These are phyloP conservation scores for Zaprionus vittiger DNA, from an alignment of 1,140 invertebrate genomes.

Conservation along the genomic window DNA sequence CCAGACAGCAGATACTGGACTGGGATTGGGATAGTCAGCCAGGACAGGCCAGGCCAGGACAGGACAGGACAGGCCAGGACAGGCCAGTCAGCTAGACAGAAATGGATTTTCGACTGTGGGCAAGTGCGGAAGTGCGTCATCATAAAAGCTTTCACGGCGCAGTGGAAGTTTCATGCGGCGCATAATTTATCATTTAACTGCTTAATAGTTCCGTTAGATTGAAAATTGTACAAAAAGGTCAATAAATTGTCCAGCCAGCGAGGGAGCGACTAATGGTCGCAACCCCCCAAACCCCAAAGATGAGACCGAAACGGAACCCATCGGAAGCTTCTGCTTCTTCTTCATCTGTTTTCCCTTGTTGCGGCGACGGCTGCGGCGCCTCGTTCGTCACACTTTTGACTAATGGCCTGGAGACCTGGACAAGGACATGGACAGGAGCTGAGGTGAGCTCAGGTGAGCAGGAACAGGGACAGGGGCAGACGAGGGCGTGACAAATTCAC, in stretches of 20 bases:
- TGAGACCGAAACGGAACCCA: not conserved
- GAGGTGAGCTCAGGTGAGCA: not conserved
- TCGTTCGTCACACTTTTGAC: slow-evolving; percentile 74
- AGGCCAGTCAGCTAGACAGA: slow-evolving; percentile 22
- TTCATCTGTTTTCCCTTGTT: slow-evolving; percentile 35
- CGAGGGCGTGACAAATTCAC: slow-evolving; percentile 69
- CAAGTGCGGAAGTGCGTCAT: slow-evolving; percentile 75
- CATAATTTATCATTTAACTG: slow-evolving; percentile 83
- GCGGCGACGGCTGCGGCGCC: slow-evolving; percentile 16
- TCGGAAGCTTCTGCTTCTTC: not conserved
- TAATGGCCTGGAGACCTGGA: slow-evolving; percentile 54
- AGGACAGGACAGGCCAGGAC: not conserved
- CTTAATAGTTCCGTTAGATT: slow-evolving; percentile 80
- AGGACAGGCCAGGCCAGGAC: not conserved
- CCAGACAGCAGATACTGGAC: not conserved
- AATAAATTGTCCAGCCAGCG: slow-evolving; percentile 63
- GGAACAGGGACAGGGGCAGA: not conserved
- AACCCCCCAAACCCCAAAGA: not conserved
- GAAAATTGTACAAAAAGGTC: slow-evolving; percentile 62
- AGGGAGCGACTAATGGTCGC: slow-evolving; percentile 52
- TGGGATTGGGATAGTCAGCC: not conserved
- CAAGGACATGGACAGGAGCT: slow-evolving; percentile 2
- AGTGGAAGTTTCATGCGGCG: slow-evolving; percentile 58
- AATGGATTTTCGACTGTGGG: slow-evolving; percentile 22
- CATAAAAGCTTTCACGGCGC: slow-evolving; percentile 78